A percentile compares a stretch with the other conserved stretches of the same genome.
Conservation (phyloP, 2,113 vertebrate genomes). For the Pelobates fuscus region DNA sequence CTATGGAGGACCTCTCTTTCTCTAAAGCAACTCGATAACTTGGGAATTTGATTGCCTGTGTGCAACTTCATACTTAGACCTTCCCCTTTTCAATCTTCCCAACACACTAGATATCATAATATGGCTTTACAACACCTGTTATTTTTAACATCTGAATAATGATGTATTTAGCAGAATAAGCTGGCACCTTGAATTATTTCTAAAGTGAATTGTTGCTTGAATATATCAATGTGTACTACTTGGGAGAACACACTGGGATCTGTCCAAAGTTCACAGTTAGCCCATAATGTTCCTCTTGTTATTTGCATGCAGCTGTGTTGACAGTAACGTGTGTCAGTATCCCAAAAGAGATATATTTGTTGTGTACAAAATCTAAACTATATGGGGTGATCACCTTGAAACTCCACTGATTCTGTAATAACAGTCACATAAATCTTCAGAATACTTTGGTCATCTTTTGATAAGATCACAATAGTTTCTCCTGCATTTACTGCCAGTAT, state of each 20-base stretch:
- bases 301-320: slow-evolving; percentile 50
- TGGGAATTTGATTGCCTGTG: no score
- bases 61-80: no score
- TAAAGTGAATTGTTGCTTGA: background rate
- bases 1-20: no score
- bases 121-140: no score
- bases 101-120: no score
- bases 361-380: slow-evolving; percentile 57
- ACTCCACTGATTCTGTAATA: background rate
- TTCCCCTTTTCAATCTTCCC: no score
- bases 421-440: background rate
- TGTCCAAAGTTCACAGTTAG: slow-evolving; percentile 50
- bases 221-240: background rate
- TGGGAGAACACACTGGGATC: slow-evolving; percentile 42
- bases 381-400: background rate
- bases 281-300: slow-evolving; percentile 50
- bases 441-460: background rate
- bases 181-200: background rate
- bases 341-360: slow-evolving; percentile 52
- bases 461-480: no score
- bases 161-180: background rate
- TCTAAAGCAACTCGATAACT: no score
- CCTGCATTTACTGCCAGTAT: no score
- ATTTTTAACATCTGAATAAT: background rate
- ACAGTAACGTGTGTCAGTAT: slow-evolving; percentile 54